phyloP scores from a whole-genome alignment of 2,113 vertebrate genomes.

The Cottus gobio region DNA sequence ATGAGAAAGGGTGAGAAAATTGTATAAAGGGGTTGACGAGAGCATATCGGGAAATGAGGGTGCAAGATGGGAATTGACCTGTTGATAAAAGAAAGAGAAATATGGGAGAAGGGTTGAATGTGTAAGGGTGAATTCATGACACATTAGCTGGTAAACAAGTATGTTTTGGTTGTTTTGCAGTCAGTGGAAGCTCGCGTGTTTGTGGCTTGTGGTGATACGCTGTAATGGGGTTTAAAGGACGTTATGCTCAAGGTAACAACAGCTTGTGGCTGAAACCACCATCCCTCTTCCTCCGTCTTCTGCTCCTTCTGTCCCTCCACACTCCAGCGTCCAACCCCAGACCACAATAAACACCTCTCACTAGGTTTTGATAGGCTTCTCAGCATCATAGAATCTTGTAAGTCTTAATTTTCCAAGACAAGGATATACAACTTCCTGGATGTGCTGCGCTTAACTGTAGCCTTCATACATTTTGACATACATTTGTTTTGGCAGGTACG shows the following conservation, averaged over 20 bases:
- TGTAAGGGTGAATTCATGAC: conserved; percentile 50
- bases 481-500: conserved; percentile 45
- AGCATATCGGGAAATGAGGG: conserved; percentile 26
- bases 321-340: conserved; percentile 67
- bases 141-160: conserved; percentile 84
- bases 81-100: conserved; percentile 22
- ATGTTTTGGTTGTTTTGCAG: conserved; percentile 78
- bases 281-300: conserved; percentile 73
- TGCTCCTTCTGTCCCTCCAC: conserved; percentile 65
- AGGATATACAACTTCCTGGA: conserved; percentile 24
- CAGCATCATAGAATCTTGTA: conserved; percentile 37
- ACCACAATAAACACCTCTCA: conserved; percentile 80
- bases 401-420: conserved; percentile 45
- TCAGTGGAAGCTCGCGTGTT: conserved; percentile 75
- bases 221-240: conserved; percentile 78
- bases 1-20: conserved; percentile 57
- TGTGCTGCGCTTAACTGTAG: conserved; percentile 13
- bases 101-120: conserved; percentile 27
- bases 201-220: conserved; percentile 77
- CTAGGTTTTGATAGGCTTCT: conserved; percentile 32
- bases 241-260: conserved; percentile 81
- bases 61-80: conserved; percentile 36
- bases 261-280: conserved; percentile 79
- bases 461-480: conserved; percentile 44
- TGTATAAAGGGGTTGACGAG: conserved; percentile 32